A percentile compares a stretch with the other conserved stretches of the same genome.
Evolutionary conservation across 2,797 vertebrate genomes (phyloP).

Genomic region (Tolypeutes matacus): DNA sequence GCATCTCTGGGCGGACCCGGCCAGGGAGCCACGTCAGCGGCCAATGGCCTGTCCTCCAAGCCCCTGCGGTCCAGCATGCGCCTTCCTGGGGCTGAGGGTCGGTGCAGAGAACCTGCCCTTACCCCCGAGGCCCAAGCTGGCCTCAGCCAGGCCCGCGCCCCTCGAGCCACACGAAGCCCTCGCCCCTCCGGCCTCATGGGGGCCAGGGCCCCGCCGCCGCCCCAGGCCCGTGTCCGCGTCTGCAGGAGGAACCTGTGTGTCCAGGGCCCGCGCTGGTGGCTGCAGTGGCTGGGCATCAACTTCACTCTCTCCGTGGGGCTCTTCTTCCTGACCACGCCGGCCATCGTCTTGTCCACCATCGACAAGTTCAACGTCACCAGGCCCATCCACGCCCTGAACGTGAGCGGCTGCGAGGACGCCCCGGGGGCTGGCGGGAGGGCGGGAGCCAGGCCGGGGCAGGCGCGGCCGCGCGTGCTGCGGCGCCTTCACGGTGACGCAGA

Average conservation of each 20-base stretch:
- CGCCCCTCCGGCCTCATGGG: background rate
- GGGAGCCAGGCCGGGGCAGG: background rate
- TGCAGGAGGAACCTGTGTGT: constrained; percentile 95
- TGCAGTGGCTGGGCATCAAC: constrained; percentile 92
- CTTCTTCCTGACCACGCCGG: constrained; percentile 97
- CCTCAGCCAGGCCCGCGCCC: background rate
- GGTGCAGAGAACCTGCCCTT: background rate
- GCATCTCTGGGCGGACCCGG: too few relatives aligned
- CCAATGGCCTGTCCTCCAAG: background rate
- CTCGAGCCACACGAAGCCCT: background rate
- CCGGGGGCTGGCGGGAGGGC: background rate
- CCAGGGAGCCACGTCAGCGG: background rate
- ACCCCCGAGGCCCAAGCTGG: background rate
- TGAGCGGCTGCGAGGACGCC: constrained; percentile 84
- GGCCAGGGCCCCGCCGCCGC: background rate
- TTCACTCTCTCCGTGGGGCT: constrained; percentile 92
- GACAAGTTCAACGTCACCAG: constrained; percentile 97
- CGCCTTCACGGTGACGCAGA: background rate
- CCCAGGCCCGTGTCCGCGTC: background rate
- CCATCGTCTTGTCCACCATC: constrained; percentile 96
- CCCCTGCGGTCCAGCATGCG: too few relatives aligned
- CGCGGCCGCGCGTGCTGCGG: background rate
- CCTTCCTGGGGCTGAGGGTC: background rate
- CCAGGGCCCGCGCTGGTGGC: constrained; percentile 91
- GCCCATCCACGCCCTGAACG: constrained; percentile 95